phyloP scores from a whole-genome alignment of 1,140 invertebrate species.

The Eueides isabella region DNA sequence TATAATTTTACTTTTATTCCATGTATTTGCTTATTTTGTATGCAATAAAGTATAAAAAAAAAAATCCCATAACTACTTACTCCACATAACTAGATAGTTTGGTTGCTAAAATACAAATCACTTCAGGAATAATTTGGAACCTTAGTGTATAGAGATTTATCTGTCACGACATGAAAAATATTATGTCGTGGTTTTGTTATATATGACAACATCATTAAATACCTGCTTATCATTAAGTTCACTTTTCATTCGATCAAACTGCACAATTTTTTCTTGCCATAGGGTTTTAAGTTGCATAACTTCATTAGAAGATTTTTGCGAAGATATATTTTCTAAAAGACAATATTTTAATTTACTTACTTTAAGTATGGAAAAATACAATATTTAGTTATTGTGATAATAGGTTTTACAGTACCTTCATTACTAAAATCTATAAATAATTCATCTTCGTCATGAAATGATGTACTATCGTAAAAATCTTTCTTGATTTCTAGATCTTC shows the following conservation, averaged over 20 bases:
- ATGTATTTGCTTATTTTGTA: too few species aligned
- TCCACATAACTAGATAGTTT: too few species aligned
- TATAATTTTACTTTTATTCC: too few species aligned
- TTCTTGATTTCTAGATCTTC: conserved; percentile 57
- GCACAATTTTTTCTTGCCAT: conserved; percentile 57
- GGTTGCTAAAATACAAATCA: too few species aligned
- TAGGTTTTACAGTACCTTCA: conserved; percentile 19
- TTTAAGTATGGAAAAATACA: not conserved
- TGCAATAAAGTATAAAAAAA: too few species aligned
- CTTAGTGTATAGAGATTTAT: too few species aligned
- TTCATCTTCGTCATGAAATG: conserved; percentile 26
- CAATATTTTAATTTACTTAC: not conserved
- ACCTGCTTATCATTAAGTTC: conserved; percentile 65
- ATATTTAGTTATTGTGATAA: not conserved
- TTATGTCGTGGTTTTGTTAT: not conserved
- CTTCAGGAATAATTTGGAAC: too few species aligned
- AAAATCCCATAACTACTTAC: too few species aligned
- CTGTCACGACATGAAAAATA: too few species aligned
- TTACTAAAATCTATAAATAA: conserved; percentile 33
- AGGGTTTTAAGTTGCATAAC: conserved; percentile 49
- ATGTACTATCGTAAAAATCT: conserved; percentile 36
- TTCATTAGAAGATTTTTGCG: conserved; percentile 48
- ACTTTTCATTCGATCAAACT: conserved; percentile 63
- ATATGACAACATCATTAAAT: too few species aligned
- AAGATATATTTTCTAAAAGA: conserved; percentile 46